Evolutionary conservation across 2,888 invertebrate genomes (phyloP).

Genomic region (Notodonta ziczac): DNA sequence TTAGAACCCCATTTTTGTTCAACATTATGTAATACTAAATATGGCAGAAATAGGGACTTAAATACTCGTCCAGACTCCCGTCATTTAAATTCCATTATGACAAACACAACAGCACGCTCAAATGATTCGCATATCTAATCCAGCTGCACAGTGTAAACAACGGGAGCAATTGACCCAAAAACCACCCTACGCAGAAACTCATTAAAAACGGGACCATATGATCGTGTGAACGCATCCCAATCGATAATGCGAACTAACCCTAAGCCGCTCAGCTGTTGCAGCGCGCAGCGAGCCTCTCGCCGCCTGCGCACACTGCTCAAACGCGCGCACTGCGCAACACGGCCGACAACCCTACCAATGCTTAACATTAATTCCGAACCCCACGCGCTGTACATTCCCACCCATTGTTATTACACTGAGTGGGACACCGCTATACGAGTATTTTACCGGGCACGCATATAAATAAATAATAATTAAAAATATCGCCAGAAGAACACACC

Average conservation of each 20-base stretch:
- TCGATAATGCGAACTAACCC: slow-evolving; percentile 46
- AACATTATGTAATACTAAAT: too few relatives aligned
- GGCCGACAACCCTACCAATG: slow-evolving; percentile 51
- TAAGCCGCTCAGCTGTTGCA: slow-evolving; percentile 48
- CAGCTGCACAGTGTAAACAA: slow-evolving; percentile 31
- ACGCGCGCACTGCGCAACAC: slow-evolving; percentile 55
- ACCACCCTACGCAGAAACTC: slow-evolving; percentile 36
- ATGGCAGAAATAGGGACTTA: too few relatives aligned
- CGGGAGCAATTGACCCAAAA: slow-evolving; percentile 48
- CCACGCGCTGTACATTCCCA: slow-evolving; percentile 61
- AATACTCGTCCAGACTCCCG: too few relatives aligned
- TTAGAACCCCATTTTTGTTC: too few relatives aligned
- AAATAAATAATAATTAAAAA: too few relatives aligned
- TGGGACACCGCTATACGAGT: slow-evolving; percentile 22
- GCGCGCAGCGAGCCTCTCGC: slow-evolving; percentile 48
- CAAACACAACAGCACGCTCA: slow-evolving; percentile 7
- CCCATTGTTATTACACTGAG: slow-evolving; percentile 54
- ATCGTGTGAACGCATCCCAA: slow-evolving; percentile 34
- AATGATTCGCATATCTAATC: neutral
- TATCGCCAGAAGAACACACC: too few relatives aligned
- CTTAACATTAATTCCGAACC: slow-evolving; percentile 52
- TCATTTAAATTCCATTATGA: slow-evolving; percentile 1
- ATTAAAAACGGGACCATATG: slow-evolving; percentile 29
- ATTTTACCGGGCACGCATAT: too few relatives aligned
- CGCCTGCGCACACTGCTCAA: slow-evolving; percentile 61